These are phyloP conservation scores for Vanessa cardui DNA, from an alignment of 2,888 invertebrate species.

Conservation along the genomic window DNA sequence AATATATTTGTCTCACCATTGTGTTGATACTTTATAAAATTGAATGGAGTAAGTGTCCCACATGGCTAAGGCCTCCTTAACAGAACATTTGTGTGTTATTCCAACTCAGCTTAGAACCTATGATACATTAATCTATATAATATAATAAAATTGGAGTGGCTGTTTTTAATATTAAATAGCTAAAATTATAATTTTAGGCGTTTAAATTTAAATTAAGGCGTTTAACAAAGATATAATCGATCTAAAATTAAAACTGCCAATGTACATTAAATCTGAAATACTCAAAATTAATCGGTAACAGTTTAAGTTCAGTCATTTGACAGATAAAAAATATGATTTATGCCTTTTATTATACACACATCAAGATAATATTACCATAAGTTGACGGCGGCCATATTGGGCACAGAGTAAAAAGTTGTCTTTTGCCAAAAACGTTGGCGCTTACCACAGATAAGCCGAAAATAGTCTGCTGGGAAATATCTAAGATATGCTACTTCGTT, in stretches of 20 bases:
- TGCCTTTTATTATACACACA: slow-evolving; percentile 50
- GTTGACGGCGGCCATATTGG: slow-evolving; percentile 55
- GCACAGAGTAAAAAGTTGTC: slow-evolving; percentile 60
- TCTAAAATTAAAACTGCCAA: neutral
- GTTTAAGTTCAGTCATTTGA: slow-evolving; percentile 32
- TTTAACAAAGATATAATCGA: too few relatives aligned
- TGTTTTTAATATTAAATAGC: too few relatives aligned
- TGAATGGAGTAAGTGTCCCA: too few relatives aligned
- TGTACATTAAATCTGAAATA: slow-evolving; percentile 21
- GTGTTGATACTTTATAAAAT: too few relatives aligned
- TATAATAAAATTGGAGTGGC: too few relatives aligned
- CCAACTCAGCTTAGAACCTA: too few relatives aligned
- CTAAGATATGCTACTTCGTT: slow-evolving; percentile 60
- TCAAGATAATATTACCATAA: slow-evolving; percentile 71
- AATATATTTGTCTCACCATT: too few relatives aligned
- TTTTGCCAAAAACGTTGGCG: slow-evolving; percentile 55
- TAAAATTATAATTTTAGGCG: too few relatives aligned
- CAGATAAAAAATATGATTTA: slow-evolving; percentile 43
- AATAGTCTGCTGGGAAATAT: slow-evolving; percentile 57
- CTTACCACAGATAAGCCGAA: slow-evolving; percentile 55
- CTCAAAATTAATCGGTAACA: slow-evolving; percentile 35
- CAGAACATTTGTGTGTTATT: too few relatives aligned
- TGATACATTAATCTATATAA: too few relatives aligned
- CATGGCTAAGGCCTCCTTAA: too few relatives aligned
- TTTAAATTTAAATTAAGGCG: too few relatives aligned